A percentile compares a stretch with the other conserved stretches of the same genome.
phyloP scores from a whole-genome alignment of 2,888 invertebrate genomes.

The Microplitis manilae region DNA sequence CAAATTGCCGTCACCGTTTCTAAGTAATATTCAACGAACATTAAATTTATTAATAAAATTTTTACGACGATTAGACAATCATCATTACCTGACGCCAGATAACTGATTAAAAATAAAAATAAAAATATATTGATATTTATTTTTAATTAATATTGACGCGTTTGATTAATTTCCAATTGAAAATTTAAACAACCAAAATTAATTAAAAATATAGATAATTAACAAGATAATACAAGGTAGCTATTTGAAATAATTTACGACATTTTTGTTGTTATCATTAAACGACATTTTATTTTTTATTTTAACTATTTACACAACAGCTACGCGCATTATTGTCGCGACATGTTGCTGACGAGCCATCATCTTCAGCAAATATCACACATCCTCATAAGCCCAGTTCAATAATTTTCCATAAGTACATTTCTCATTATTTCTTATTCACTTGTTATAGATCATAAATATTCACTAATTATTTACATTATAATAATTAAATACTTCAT shows the following conservation, averaged over 20 bases:
- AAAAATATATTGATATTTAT: neutral
- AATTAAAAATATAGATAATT: neutral
- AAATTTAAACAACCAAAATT: conserved; percentile 9
- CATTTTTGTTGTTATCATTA: conserved; percentile 21
- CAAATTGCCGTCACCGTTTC: conserved; percentile 17
- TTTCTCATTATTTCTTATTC: too few relatives aligned
- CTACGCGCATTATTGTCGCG: conserved; percentile 17
- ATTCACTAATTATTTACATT: too few relatives aligned
- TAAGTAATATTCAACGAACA: neutral
- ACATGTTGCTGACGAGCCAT: conserved; percentile 8
- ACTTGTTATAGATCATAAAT: too few relatives aligned
- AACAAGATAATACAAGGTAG: conserved; percentile 11
- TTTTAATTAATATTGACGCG: neutral
- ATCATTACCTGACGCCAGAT: conserved; percentile 3
- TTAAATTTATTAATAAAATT: neutral
- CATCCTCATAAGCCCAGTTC: conserved; percentile 1
- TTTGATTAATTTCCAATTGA: neutral
- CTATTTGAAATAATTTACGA: conserved; percentile 29
- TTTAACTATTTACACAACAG: neutral
- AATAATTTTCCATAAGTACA: conserved; percentile 22
- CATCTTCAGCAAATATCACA: neutral
- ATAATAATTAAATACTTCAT: too few relatives aligned
- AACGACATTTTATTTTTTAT: conserved; percentile 1
- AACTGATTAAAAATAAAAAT: conserved; percentile 1
- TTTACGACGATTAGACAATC: neutral